Evolutionary conservation across 2,113 vertebrate genomes (phyloP), one percentile per base, ranked within the genome.

Genomic region (Okapia johnstoni): DNA sequence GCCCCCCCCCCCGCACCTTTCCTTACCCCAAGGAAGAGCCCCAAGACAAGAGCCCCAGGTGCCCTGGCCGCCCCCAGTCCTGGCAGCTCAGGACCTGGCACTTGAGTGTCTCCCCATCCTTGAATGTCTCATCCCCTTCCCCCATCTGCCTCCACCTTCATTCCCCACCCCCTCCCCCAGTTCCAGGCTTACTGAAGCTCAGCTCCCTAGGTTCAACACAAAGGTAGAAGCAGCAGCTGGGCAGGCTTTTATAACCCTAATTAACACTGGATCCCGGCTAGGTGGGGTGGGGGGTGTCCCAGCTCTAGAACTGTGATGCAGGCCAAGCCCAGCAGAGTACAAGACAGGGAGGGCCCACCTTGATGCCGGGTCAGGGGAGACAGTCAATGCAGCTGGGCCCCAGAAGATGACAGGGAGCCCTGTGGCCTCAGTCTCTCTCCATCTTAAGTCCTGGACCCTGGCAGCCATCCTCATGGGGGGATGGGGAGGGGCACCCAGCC

Each of bases 161-260:
- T 60, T 40, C 55, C 15, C 80, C 26, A 61, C 25, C 80, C 33
- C 33, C 50, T 48, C 77, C 28, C 50, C 66, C 48, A 83, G 58
- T 70, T 81, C 70, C 40, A 52, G n/a, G 50, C 92, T 60, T 48
- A 61, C 28, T 9, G 16, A 66, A 96, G 80, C 95, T 88, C 16
- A 26, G 43, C 94, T 88, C 50, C 79, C 76, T 79, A 12, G 85
- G 36, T 88, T 97, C 84, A 48, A 88, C 85, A 96, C 52, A 83
- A 85, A 97, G 84, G 86, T 52, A 2, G 73, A 36, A 4, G 81
- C 83, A 81, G 96, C 90, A 92, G 91, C 94, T 96, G 93, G 96
- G 30, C 90, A 86, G 91, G 96, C 87, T 96, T 98, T 98, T 97
- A 97, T 97, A 97, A 95, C 93, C 96, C 97, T 97, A 73, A 97